Evolutionary conservation across 1,140 invertebrate genomes (phyloP), one percentile per base, ranked within the genome.

Genomic region (Macrobrachium rosenbergii): DNA sequence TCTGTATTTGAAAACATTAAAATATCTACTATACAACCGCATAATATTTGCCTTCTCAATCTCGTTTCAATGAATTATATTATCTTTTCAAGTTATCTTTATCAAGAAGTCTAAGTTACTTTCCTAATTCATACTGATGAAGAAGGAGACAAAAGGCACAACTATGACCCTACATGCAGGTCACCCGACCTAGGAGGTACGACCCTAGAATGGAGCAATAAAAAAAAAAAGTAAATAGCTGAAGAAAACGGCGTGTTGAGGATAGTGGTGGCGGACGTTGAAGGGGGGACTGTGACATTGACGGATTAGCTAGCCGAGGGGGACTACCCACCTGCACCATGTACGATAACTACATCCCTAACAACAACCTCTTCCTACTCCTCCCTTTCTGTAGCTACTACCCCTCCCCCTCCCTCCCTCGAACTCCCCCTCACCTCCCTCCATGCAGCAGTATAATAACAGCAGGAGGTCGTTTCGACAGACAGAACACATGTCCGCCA

Each of bases 211-310:
- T 52, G 2, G 12, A 52, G 52, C 52, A 52, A 12, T 8, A 52
- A 12, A 52, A 59, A 80, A 81, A 81, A 81, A 59, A 80, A 86
- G 79, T 73, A 86, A 87, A 81, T 52, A 87, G 78, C 11, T 60
- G 67, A 73, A 87, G 84, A 87, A 87, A 81, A 73, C 77, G 78
- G 69, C 7, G 19, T 72, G 84, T 67, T 67, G 64, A 62, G 84
- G 77, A 62, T 37, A 45, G 64, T 21, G 59, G 60, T 17, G 77
- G 58, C 80, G 84, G 84, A 87, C 84, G 84, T 28, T 80, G 78
- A 87, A 73, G 84, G 84, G 28, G 84, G 84, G 84, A 81, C 77
- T 81, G 43, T 87, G 84, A 87, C 84, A 87, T 62, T 87, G 84
- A 87, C 84, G 77, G 84, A 87, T 87, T 87, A 87, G 84, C 77